Evolutionary conservation across 2,797 vertebrate species (phyloP).

Genomic region (Euphonia xanthogaster): DNA sequence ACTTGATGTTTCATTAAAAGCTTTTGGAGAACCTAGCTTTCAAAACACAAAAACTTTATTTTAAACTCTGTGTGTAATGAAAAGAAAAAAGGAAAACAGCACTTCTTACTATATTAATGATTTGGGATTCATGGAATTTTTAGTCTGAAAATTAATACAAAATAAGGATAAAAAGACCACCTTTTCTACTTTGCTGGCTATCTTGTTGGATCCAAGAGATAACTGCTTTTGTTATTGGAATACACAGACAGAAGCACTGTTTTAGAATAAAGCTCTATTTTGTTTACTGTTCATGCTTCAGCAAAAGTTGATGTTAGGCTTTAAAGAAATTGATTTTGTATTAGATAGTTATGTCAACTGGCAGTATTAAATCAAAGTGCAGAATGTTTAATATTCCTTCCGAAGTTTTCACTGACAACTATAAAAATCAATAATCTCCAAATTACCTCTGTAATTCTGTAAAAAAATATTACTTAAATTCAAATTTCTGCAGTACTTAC

Average conservation of each 20-base stretch:
- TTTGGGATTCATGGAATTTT: not conserved
- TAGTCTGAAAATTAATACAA: not conserved
- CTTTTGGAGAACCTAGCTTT: not conserved
- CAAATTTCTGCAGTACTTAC: not conserved
- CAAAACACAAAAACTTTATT: not conserved
- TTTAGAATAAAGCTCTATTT: not conserved
- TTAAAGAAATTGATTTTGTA: not conserved
- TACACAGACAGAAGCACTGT: not conserved
- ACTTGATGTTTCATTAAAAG: not conserved
- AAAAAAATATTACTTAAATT: not conserved
- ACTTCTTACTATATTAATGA: not conserved
- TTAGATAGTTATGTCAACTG: not conserved
- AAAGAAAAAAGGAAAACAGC: not conserved
- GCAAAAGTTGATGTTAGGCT: not conserved
- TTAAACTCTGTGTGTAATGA: not conserved
- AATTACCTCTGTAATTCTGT: not conserved
- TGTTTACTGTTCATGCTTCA: not conserved
- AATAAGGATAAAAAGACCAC: not conserved
- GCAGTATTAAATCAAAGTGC: not conserved
- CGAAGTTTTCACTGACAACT: not conserved
- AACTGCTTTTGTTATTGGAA: not conserved
- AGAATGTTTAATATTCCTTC: not conserved
- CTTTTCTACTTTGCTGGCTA: not conserved
- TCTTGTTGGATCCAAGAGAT: not conserved
- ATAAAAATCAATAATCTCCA: not conserved